Conservation (phyloP, 1,140 invertebrate species). For the Drosophila arawakana region DNA sequence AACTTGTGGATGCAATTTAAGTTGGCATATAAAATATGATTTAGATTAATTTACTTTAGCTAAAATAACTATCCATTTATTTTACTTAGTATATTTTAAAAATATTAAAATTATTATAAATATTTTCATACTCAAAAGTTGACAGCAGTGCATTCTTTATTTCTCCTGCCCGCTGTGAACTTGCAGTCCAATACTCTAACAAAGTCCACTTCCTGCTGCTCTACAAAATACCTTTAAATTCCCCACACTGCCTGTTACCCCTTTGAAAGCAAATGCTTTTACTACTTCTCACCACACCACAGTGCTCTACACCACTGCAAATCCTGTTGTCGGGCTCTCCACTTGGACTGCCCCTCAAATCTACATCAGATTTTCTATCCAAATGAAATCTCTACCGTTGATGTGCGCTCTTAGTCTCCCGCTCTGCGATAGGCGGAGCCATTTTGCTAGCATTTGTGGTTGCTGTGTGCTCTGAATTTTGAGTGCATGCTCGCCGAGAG, state of each 20-base stretch:
- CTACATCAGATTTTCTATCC: slow-evolving; percentile 19
- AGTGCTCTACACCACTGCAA: background rate
- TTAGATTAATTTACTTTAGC: background rate
- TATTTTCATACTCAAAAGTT: background rate
- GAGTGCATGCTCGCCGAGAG: slow-evolving; percentile 13
- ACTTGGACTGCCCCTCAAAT: slow-evolving; percentile 23
- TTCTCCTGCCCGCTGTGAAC: background rate
- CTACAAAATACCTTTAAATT: background rate
- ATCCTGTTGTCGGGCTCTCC: slow-evolving; percentile 20
- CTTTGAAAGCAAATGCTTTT: background rate
- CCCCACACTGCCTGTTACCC: slow-evolving; percentile 13
- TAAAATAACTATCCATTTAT: too few species aligned
- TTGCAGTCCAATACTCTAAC: slow-evolving; percentile 12
- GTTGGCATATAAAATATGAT: background rate
- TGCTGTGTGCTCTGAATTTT: slow-evolving; percentile 16
- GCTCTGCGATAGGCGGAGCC: slow-evolving; percentile 49
- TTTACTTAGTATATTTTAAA: background rate
- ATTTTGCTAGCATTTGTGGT: slow-evolving; percentile 29
- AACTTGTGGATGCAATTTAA: background rate
- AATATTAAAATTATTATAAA: background rate
- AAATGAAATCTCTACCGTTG: background rate
- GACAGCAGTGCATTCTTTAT: background rate
- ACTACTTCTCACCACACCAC: background rate
- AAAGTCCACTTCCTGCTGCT: slow-evolving; percentile 4
- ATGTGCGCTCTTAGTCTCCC: slow-evolving; percentile 29